Percentiles rank a stretch among this genome's conserved stretches.
Evolutionary conservation across 2,797 vertebrate genomes (phyloP).

Genomic region (Channa striata): DNA sequence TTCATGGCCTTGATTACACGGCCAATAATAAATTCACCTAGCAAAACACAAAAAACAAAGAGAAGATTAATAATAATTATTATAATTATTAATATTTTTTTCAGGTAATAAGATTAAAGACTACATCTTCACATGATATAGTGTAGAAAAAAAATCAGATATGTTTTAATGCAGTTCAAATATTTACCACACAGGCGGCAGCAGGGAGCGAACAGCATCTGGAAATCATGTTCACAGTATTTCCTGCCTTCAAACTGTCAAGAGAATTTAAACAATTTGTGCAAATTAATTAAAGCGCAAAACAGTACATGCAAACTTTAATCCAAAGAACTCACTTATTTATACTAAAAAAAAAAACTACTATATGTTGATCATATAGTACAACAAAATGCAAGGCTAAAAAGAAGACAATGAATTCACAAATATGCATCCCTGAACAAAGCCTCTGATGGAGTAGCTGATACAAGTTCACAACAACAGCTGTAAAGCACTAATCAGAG

Average conservation of each 20-base stretch:
- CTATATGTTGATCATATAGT: too few relatives aligned
- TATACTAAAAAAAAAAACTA: too few relatives aligned
- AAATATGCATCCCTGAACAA: too few relatives aligned
- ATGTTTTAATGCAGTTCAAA: conserved; percentile 1
- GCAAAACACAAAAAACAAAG: too few relatives aligned
- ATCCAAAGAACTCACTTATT: too few relatives aligned
- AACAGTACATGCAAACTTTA: background rate
- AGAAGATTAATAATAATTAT: too few relatives aligned
- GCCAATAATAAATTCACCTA: conserved; percentile 98
- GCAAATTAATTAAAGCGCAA: background rate
- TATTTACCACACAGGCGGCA: conserved; percentile 98
- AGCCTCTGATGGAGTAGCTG: too few relatives aligned
- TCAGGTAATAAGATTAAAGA: too few relatives aligned
- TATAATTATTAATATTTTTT: too few relatives aligned
- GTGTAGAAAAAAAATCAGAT: background rate
- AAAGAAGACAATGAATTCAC: too few relatives aligned
- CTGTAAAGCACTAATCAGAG: too few relatives aligned
- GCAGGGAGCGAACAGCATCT: conserved; percentile 99
- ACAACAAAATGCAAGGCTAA: background rate
- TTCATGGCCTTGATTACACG: conserved; percentile 99
- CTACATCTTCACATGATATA: background rate
- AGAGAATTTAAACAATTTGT: conserved; percentile 24
- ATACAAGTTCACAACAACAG: too few relatives aligned
- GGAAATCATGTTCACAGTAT: conserved; percentile 99
- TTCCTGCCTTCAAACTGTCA: conserved; percentile 97